phyloP scores from a whole-genome alignment of 2,888 invertebrate species.

The Pseudeuparius sepicola region DNA sequence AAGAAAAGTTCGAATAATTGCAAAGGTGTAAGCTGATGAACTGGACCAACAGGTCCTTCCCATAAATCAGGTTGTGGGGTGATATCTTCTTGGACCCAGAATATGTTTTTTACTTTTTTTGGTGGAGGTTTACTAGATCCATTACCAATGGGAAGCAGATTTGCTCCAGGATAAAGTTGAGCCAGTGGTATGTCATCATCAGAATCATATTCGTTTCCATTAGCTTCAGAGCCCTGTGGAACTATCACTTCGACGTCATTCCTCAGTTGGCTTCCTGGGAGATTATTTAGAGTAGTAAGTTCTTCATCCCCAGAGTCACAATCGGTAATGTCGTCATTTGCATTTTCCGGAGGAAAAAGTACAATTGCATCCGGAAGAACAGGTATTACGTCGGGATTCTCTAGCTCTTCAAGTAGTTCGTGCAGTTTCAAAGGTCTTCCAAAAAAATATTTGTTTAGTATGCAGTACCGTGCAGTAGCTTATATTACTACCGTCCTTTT shows the following conservation, averaged over 20 bases:
- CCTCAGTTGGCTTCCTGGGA: neutral
- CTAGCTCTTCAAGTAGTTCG: constrained; percentile 8
- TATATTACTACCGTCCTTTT: constrained; percentile 2
- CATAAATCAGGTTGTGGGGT: constrained; percentile 2
- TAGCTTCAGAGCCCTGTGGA: constrained; percentile 1
- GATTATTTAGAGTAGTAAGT: constrained; percentile 7
- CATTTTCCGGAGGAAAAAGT: constrained; percentile 14
- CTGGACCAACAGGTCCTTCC: too few species aligned
- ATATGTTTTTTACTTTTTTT: constrained; percentile 7
- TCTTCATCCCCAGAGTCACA: constrained; percentile 14
- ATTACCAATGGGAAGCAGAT: neutral
- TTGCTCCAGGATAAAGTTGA: constrained; percentile 8
- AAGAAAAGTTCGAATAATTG: too few species aligned
- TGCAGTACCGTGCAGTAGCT: neutral
- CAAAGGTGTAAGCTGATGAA: too few species aligned
- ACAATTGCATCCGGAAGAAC: constrained; percentile 6
- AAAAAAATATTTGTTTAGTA: neutral
- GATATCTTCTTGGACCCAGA: constrained; percentile 7
- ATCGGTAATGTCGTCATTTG: too few species aligned
- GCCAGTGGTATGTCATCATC: constrained; percentile 4
- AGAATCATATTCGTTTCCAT: constrained; percentile 1
- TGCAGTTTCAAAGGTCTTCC: constrained; percentile 8
- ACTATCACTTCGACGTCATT: neutral
- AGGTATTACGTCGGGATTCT: neutral
- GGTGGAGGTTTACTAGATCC: neutral